These are phyloP conservation scores for Venturia canescens DNA, from an alignment of 1,140 invertebrate genomes.

Conservation along the genomic window DNA sequence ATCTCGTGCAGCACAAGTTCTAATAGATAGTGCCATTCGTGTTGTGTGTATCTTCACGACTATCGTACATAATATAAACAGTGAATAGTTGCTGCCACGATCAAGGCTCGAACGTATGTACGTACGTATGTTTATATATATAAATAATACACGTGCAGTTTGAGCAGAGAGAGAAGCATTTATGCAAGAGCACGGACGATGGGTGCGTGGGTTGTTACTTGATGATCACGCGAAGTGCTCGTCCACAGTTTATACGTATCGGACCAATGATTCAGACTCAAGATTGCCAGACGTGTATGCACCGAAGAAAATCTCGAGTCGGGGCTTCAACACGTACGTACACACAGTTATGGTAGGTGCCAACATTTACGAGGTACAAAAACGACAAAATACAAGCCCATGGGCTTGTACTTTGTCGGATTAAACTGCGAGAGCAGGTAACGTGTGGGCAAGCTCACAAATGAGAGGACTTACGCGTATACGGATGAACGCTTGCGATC, in stretches of 20 bases:
- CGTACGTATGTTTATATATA: neutral
- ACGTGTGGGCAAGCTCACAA: neutral
- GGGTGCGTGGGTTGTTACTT: slow-evolving; percentile 18
- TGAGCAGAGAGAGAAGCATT: neutral
- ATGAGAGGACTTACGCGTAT: neutral
- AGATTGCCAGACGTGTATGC: neutral
- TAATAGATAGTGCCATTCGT: neutral
- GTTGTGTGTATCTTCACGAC: neutral
- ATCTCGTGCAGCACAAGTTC: neutral
- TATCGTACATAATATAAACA: neutral
- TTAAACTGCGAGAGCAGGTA: neutral
- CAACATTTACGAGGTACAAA: neutral
- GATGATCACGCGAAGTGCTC: slow-evolving; percentile 21
- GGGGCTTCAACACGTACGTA: neutral
- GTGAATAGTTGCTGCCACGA: neutral
- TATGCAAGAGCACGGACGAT: slow-evolving; percentile 20
- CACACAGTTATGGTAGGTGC: neutral
- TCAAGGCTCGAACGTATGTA: neutral
- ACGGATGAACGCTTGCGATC: neutral
- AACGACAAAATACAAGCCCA: neutral
- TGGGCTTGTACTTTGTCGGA: neutral
- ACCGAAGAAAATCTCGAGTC: slow-evolving; percentile 12
- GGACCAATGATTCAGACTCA: slow-evolving; percentile 21
- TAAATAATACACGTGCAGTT: neutral
- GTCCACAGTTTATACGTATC: slow-evolving; percentile 21